Conservation (phyloP, 2,113 vertebrate species). For the Zosterops borbonicus region DNA sequence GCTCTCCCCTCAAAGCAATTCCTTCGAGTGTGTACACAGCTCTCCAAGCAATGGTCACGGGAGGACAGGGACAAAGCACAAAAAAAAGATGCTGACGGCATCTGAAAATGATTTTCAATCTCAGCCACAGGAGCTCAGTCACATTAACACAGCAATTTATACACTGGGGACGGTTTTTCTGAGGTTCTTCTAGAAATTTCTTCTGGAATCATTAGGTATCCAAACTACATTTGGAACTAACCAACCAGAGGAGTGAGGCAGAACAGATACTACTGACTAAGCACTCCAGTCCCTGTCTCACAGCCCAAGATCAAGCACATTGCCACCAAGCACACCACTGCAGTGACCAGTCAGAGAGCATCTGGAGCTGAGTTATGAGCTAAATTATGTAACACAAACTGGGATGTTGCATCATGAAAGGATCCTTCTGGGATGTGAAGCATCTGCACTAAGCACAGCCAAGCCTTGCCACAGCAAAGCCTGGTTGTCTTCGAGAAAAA, state of each 20-base stretch:
- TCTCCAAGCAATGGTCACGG: conserved; percentile 34
- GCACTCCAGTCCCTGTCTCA: neutral
- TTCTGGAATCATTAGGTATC: neutral
- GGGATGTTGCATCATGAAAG: neutral
- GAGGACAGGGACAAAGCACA: conserved; percentile 25
- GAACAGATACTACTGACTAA: neutral
- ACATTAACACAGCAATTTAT: conserved; percentile 1
- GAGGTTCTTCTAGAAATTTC: conserved; percentile 12
- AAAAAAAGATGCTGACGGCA: conserved; percentile 19
- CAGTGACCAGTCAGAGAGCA: neutral
- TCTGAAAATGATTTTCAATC: conserved; percentile 42
- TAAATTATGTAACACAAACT: neutral
- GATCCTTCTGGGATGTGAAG: neutral
- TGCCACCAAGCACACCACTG: neutral
- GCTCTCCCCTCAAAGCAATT: neutral
- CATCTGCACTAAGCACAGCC: neutral
- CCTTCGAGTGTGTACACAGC: neutral
- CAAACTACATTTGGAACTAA: neutral
- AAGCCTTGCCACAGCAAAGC: neutral
- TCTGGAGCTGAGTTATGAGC: neutral
- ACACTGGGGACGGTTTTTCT: neutral
- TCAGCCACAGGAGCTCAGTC: conserved; percentile 22
- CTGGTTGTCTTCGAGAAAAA: neutral
- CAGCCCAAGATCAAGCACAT: neutral
- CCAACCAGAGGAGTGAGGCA: neutral